Percentiles rank a stretch among this genome's conserved stretches.
Evolutionary conservation across 2,113 vertebrate species (phyloP).

Genomic region (Gnathonemus echidnorhynchus): DNA sequence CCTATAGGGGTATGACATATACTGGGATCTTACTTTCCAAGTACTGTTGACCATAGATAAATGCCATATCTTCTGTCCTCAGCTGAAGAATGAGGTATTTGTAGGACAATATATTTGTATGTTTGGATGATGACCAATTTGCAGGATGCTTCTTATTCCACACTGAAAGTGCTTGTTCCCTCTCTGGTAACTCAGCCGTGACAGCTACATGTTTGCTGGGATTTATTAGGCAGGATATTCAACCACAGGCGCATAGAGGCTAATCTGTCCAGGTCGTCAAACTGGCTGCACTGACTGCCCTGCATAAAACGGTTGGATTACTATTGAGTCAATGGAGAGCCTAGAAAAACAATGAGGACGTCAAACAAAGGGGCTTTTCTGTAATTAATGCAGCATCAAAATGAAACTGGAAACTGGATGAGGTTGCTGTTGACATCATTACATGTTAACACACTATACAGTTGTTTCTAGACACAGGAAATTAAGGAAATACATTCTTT

Average conservation of each 20-base stretch:
- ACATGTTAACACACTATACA: neutral
- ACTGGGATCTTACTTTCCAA: neutral
- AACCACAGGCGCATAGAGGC: neutral
- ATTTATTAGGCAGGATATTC: neutral
- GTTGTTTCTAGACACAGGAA: neutral
- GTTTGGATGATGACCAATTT: neutral
- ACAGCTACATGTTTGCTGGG: neutral
- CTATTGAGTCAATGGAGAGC: neutral
- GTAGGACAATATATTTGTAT: neutral
- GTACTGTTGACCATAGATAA: neutral
- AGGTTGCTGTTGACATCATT: neutral
- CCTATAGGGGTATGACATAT: neutral
- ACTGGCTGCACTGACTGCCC: neutral
- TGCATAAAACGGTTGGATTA: neutral
- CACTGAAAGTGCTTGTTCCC: neutral
- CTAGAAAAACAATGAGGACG: neutral
- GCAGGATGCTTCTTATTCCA: neutral
- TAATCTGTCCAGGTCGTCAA: neutral
- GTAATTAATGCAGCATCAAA: neutral
- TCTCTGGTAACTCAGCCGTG: neutral
- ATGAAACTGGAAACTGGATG: neutral
- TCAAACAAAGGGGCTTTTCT: neutral
- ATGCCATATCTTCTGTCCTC: neutral
- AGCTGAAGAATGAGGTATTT: neutral
- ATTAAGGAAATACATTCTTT: slow-evolving; percentile 48